Base-by-base conservation (phyloP, 1,140 invertebrate species). In the Linepithema humile region DNA sequence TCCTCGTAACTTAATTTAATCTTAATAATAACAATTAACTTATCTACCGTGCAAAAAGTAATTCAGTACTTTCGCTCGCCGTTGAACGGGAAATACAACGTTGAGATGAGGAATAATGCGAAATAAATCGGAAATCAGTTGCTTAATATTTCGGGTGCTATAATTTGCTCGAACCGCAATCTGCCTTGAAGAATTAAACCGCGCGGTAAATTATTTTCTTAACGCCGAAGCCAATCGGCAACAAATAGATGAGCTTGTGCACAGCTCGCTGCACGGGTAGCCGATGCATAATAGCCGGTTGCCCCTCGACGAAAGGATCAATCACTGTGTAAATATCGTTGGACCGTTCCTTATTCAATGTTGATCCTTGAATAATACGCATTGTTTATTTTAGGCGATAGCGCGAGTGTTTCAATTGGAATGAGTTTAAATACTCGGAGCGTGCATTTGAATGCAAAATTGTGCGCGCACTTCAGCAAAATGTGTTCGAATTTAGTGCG, bases 91-190 rank as follows among this genome's bases (percentile, higher is more conserved):
- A 35, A 38, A 40, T 23, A 40, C 1, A 64, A 38, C 32, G n/a
- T 55, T 10, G n/a, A 20, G n/a, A 17, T n/a, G 32, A 40, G 3
- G 23, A 26, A 15, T 53, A 53, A 29, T n/a, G 53, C 53, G 53
- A 55, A 5, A 1, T 12, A 5, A 40, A 23, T 23, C 4, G 26
- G 15, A 26, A 65, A 48, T 9, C 43, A 9, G 40, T 43, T n/a
- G 45, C 83, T 84, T 84, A 82, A 82, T 72, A 82, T 82, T 84
- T 84, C 55, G 62, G 72, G 75, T 72, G 45, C 74, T 45, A 67
- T 43, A 67, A 38, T 59, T 35, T 40, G 26, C 26, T 64, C n/a
- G 35, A 38, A 38, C 6, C 32, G 2, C 7, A 9, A 32, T 10
- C n/a, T 2, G 17, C 7, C 7, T n/a, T 32, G 15, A 62, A 17